A percentile compares a stretch with the other conserved stretches of the same genome.
phyloP scores from a whole-genome alignment of 2,113 vertebrate genomes.

The Spermophilus dauricus region DNA sequence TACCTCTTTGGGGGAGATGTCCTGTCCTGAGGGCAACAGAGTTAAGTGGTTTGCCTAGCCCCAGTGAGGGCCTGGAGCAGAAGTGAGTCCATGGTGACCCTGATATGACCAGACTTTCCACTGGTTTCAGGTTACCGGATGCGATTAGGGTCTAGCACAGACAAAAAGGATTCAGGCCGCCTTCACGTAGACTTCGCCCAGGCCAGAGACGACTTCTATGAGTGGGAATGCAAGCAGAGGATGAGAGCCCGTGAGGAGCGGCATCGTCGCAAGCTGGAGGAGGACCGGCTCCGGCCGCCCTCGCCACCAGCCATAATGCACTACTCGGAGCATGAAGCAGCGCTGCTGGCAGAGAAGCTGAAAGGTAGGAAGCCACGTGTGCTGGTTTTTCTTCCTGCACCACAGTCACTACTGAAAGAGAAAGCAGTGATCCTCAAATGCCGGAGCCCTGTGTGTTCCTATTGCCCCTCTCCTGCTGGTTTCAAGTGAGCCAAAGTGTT shows the following conservation, averaged over 20 bases:
- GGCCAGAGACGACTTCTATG: conserved; percentile 95
- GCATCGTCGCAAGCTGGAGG: conserved; percentile 93
- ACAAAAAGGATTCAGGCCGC: conserved; percentile 96
- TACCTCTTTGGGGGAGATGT: not conserved
- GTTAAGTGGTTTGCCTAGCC: too few species aligned
- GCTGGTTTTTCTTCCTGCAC: not conserved
- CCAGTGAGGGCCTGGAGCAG: not conserved
- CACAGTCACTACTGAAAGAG: not conserved
- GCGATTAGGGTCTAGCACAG: conserved; percentile 95
- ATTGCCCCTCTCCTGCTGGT: too few species aligned
- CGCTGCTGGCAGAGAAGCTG: conserved; percentile 94
- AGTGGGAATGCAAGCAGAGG: conserved; percentile 95
- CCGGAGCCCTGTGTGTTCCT: not conserved
- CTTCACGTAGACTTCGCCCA: conserved; percentile 96
- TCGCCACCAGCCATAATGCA: conserved; percentile 95
- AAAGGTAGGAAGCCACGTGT: conserved; percentile 91
- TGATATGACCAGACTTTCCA: conserved; percentile 68
- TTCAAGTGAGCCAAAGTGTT: rapidly evolving
- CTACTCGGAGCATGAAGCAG: conserved; percentile 94
- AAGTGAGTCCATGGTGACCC: rapidly evolving
- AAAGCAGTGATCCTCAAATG: rapidly evolving
- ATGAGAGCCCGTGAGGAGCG: conserved; percentile 94
- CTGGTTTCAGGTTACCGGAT: conserved; percentile 93
- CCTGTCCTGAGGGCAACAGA: not conserved
- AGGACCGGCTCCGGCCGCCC: conserved; percentile 92